Evolutionary conservation across 2,888 invertebrate genomes (phyloP).

Genomic region (Caenorhabditis sinica): DNA sequence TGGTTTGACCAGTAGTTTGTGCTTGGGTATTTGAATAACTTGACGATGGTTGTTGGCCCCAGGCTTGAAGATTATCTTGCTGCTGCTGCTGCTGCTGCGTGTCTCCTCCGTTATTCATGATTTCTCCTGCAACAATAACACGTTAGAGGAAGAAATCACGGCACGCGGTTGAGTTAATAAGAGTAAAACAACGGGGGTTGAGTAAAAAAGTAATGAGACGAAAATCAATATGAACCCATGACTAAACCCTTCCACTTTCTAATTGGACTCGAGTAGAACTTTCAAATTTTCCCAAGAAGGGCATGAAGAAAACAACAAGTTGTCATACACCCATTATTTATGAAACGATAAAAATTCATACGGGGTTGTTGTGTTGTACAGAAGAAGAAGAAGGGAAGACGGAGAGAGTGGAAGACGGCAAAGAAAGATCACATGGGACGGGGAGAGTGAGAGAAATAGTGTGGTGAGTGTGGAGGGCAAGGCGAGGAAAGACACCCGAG

Average conservation of each 20-base stretch:
- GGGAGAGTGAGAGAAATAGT: constrained; percentile 1
- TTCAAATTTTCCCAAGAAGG: not conserved
- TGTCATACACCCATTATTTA: constrained; percentile 26
- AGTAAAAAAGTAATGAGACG: not conserved
- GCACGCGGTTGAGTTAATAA: not conserved
- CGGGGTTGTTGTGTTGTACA: constrained; percentile 1
- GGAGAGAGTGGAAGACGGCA: too few relatives aligned
- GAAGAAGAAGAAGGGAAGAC: not conserved
- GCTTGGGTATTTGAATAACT: constrained; percentile 39
- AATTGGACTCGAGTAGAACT: not conserved
- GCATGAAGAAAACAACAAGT: constrained; percentile 34
- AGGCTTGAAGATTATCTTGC: constrained; percentile 34
- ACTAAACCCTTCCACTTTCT: not conserved
- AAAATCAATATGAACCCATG: constrained; percentile 3
- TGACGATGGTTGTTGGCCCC: constrained; percentile 47
- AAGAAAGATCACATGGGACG: constrained; percentile 22
- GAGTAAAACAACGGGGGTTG: not conserved
- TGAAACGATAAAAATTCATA: constrained; percentile 40
- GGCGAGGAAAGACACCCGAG: not conserved
- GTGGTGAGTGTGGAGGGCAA: not conserved
- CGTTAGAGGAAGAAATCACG: not conserved
- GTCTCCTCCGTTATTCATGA: constrained; percentile 24
- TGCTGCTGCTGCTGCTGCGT: not conserved
- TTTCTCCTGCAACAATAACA: constrained; percentile 6
- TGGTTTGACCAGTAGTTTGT: not conserved